Percentiles rank a stretch among this genome's conserved stretches.
Evolutionary conservation across 2,797 vertebrate species (phyloP).

Genomic region (Channa striata): DNA sequence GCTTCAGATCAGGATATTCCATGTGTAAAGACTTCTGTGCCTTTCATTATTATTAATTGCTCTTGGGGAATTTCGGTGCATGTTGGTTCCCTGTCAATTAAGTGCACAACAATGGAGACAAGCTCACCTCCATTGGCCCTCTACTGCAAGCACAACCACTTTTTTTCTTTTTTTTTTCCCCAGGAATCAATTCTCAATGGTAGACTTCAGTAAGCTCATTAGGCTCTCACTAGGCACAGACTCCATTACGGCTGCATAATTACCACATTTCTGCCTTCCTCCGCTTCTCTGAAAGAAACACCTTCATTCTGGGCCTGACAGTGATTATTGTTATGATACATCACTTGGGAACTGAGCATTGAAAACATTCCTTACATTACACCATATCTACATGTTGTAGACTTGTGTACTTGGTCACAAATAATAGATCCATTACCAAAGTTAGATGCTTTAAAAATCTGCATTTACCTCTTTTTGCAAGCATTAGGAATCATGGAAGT

Average conservation of each 20-base stretch:
- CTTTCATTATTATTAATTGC: conserved; percentile 83
- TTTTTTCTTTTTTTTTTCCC: conserved; percentile 47
- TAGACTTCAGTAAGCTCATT: conserved; percentile 86
- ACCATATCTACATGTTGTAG: conserved; percentile 20
- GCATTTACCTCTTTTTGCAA: conserved; percentile 16
- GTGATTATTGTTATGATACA: conserved; percentile 85
- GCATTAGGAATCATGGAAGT: background rate
- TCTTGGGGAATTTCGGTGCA: conserved; percentile 71
- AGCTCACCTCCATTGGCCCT: conserved; percentile 77
- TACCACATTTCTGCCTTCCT: conserved; percentile 81
- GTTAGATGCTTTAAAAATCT: conserved; percentile 14
- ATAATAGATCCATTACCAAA: conserved; percentile 30
- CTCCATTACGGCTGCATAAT: conserved; percentile 84
- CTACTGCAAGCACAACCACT: conserved; percentile 62
- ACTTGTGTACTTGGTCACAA: conserved; percentile 21
- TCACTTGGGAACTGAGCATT: conserved; percentile 70
- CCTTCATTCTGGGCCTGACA: conserved; percentile 77
- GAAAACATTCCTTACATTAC: conserved; percentile 64
- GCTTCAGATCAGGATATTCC: conserved; percentile 59
- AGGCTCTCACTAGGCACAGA: conserved; percentile 81
- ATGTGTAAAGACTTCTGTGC: conserved; percentile 68
- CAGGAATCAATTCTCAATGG: conserved; percentile 85
- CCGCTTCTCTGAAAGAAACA: conserved; percentile 76
- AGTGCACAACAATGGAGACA: conserved; percentile 82
- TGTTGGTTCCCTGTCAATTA: conserved; percentile 82